Evolutionary conservation across 2,113 vertebrate species (phyloP).

Genomic region (Paramormyrops kingsleyae): DNA sequence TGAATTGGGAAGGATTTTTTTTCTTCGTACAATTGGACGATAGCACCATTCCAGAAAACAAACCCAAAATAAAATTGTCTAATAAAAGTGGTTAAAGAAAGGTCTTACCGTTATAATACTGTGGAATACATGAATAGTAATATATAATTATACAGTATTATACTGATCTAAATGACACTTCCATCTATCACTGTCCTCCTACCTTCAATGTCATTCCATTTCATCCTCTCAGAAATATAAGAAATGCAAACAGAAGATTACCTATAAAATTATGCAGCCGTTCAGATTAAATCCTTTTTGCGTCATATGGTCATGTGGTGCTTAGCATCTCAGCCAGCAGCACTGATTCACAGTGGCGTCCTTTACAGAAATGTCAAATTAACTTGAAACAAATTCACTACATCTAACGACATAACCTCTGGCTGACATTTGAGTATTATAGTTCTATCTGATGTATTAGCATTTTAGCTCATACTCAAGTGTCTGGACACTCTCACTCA

Average conservation of each 20-base stretch:
- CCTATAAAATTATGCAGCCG: background rate
- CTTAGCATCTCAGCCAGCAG: background rate
- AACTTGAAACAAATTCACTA: background rate
- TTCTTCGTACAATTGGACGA: background rate
- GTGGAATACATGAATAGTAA: background rate
- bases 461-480: background rate
- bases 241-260: background rate
- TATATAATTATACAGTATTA: background rate
- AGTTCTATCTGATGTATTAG: background rate
- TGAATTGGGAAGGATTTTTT: background rate
- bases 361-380: background rate
- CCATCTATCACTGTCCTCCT: background rate
- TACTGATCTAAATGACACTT: background rate
- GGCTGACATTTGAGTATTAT: background rate
- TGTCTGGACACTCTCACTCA: background rate
- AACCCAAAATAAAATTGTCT: background rate
- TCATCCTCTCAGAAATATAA: background rate
- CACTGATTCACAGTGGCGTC: too few relatives aligned
- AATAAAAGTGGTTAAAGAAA: background rate
- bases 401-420: background rate
- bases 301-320: background rate
- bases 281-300: background rate
- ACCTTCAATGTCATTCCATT: background rate
- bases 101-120: background rate
- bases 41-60: background rate